phyloP scores from a whole-genome alignment of 2,888 invertebrate genomes.

The Neoitamus cyanurus region DNA sequence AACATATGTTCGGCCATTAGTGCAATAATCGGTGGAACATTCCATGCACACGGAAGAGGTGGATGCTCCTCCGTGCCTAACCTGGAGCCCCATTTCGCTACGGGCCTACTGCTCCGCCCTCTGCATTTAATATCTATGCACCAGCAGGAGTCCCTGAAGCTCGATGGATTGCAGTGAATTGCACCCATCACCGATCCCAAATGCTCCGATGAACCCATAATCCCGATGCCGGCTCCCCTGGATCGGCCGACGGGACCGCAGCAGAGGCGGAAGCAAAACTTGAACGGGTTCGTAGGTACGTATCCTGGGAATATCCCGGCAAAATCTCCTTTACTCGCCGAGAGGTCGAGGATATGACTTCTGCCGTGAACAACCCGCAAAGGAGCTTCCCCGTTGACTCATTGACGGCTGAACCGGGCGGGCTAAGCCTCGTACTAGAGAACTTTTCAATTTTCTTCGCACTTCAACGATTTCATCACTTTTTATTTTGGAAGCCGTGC shows the following conservation, averaged over 20 bases:
- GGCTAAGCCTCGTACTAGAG: neutral
- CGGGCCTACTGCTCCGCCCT: neutral
- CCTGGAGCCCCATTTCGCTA: neutral
- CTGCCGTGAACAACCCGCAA: neutral
- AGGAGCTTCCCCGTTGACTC: neutral
- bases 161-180: neutral
- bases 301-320: neutral
- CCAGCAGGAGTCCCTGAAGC: neutral
- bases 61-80: neutral
- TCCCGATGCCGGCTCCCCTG: neutral
- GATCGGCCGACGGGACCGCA: neutral
- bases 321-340: neutral
- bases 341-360: neutral
- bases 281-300: neutral
- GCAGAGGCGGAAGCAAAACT: neutral
- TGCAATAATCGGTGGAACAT: neutral
- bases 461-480: neutral
- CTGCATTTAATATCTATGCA: neutral
- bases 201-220: neutral
- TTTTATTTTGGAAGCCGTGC: neutral
- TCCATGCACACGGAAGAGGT: neutral
- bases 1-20: constrained; percentile 22
- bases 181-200: neutral
- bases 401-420: neutral
- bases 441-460: neutral